Percentiles rank a stretch among this genome's conserved stretches.
phyloP scores from a whole-genome alignment of 2,113 vertebrate genomes.

The Naja naja region DNA sequence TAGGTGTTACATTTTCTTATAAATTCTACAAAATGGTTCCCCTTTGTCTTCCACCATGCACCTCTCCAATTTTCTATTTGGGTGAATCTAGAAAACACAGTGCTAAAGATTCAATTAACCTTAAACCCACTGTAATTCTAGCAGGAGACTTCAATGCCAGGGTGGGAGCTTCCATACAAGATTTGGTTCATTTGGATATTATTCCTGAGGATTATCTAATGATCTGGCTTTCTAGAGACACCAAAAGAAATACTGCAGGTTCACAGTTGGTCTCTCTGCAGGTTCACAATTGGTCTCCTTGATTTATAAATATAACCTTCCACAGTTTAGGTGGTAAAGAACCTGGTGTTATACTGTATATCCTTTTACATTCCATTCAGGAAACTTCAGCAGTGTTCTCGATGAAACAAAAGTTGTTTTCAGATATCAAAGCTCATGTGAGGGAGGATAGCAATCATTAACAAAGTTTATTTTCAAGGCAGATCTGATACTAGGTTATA shows the following conservation, averaged over 20 bases:
- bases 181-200: not conserved
- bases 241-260: not conserved
- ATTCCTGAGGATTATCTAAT: not conserved
- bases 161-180: not conserved
- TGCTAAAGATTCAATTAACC: too few relatives aligned
- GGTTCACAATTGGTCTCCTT: not conserved
- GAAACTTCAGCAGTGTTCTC: not conserved
- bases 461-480: not conserved
- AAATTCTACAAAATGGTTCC: too few relatives aligned
- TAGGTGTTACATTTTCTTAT: too few relatives aligned
- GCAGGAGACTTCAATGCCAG: not conserved
- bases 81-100: too few relatives aligned
- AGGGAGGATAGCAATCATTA: not conserved
- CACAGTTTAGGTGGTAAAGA: not conserved
- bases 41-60: too few relatives aligned
- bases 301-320: not conserved
- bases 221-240: not conserved
- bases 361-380: not conserved
- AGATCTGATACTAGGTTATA: not conserved
- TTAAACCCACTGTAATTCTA: too few relatives aligned
- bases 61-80: too few relatives aligned
- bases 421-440: not conserved
- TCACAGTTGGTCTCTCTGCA: not conserved
- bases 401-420: not conserved
- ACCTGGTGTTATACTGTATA: not conserved